phyloP scores from a whole-genome alignment of 2,888 invertebrate species.

The Smittia sp. region DNA sequence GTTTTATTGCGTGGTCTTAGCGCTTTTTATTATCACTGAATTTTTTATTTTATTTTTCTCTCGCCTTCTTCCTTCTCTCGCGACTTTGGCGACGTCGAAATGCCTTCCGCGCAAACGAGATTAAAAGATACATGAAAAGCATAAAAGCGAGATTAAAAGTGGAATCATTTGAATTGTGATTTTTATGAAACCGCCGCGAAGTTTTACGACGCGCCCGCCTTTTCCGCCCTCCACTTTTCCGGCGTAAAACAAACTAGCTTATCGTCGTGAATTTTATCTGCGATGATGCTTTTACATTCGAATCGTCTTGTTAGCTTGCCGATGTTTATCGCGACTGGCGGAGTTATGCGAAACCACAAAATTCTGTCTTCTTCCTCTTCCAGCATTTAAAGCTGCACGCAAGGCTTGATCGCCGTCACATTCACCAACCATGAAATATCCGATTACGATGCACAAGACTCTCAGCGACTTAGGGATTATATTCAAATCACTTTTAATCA shows the following conservation, averaged over 20 bases:
- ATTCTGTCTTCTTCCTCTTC: neutral
- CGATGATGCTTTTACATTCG: conserved; percentile 1
- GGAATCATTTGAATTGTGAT: conserved; percentile 38
- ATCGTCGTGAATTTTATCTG: conserved; percentile 23
- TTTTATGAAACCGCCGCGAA: conserved; percentile 33
- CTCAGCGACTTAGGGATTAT: neutral
- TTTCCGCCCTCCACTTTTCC: neutral
- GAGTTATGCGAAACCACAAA: neutral
- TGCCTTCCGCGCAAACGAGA: neutral
- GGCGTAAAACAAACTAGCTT: conserved; percentile 14
- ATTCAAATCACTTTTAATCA: conserved; percentile 10
- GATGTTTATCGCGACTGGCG: neutral
- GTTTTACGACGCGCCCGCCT: neutral
- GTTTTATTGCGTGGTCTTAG: conserved; percentile 26
- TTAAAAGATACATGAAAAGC: conserved; percentile 35
- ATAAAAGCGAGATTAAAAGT: conserved; percentile 36
- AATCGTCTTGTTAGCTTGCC: conserved; percentile 16
- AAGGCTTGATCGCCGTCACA: neutral
- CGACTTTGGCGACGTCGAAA: neutral
- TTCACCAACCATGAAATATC: conserved; percentile 17
- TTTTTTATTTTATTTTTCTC: neutral
- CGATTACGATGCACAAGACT: neutral
- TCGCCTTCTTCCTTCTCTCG: neutral
- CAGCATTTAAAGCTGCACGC: neutral
- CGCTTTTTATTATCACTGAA: conserved; percentile 15